Percentiles rank a stretch among this genome's conserved stretches.
phyloP scores from a whole-genome alignment of 2,888 invertebrate species.

The Notodonta ziczac region DNA sequence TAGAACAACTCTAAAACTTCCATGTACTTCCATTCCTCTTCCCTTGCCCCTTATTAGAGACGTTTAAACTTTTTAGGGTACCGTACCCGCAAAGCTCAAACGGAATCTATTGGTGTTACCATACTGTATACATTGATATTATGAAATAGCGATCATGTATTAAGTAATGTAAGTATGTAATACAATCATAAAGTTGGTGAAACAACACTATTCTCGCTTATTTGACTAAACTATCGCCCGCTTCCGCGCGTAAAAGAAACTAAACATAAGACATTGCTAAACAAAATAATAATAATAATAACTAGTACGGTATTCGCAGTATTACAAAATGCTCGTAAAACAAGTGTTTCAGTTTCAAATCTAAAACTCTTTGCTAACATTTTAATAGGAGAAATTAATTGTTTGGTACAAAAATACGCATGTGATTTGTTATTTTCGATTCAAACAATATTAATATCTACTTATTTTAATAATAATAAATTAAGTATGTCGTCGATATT shows the following conservation, averaged over 20 bases:
- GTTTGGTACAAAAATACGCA: constrained; percentile 71
- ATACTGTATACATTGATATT: too few relatives aligned
- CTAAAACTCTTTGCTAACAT: constrained; percentile 35
- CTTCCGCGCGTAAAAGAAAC: constrained; percentile 36
- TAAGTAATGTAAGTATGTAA: too few relatives aligned
- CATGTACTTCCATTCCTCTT: too few relatives aligned
- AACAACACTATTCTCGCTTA: not conserved
- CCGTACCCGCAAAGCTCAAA: too few relatives aligned
- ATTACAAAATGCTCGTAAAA: constrained; percentile 42
- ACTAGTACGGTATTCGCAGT: constrained; percentile 28
- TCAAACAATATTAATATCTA: constrained; percentile 53
- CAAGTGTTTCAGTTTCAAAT: constrained; percentile 31
- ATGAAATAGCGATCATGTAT: too few relatives aligned
- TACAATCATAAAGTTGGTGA: too few relatives aligned
- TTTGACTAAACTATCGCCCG: constrained; percentile 8
- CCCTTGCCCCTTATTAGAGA: too few relatives aligned
- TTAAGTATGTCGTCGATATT: constrained; percentile 29
- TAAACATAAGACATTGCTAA: constrained; percentile 36
- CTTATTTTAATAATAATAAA: constrained; percentile 48
- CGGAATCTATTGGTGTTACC: too few relatives aligned
- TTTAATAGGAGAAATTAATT: constrained; percentile 40
- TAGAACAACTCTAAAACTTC: too few relatives aligned
- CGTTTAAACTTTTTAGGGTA: too few relatives aligned
- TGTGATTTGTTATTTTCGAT: constrained; percentile 50
- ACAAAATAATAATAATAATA: constrained; percentile 30